Conservation (phyloP, 2,888 invertebrate genomes). For the Troglohyphantes excavatus region DNA sequence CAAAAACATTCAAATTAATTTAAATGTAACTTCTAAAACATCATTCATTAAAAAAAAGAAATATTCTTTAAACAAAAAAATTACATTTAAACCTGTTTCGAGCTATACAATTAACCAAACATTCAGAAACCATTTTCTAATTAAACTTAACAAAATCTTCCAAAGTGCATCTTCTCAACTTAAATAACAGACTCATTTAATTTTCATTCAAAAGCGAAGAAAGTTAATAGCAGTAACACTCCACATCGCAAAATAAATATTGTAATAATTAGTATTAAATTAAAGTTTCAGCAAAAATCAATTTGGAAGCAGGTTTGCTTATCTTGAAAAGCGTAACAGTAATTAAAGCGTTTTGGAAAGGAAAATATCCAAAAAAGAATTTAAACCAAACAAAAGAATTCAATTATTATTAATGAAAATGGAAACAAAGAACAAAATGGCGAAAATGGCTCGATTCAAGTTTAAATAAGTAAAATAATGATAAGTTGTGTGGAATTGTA, state of each 20-base stretch:
- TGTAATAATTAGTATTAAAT: slow-evolving; percentile 41
- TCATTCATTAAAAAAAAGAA: too few species aligned
- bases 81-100: too few species aligned
- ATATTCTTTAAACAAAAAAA: too few species aligned
- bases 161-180: neutral
- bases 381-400: slow-evolving; percentile 6
- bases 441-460: slow-evolving; percentile 25
- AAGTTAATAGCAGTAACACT: slow-evolving; percentile 15
- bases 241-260: neutral
- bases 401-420: slow-evolving; percentile 59
- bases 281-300: slow-evolving; percentile 12
- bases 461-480: slow-evolving; percentile 31
- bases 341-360: slow-evolving; percentile 27
- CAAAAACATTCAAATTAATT: too few species aligned
- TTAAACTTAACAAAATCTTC: neutral
- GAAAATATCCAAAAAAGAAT: neutral
- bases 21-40: too few species aligned
- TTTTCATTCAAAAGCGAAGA: slow-evolving; percentile 15
- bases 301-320: neutral
- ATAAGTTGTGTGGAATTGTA: slow-evolving; percentile 5
- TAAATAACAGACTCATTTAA: slow-evolving; percentile 6
- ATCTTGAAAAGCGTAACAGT: neutral
- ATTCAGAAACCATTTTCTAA: neutral
- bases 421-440: slow-evolving; percentile 10
- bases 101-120: too few species aligned